Evolutionary conservation across 2,113 vertebrate species (phyloP).

Genomic region (Bothrops jararaca): DNA sequence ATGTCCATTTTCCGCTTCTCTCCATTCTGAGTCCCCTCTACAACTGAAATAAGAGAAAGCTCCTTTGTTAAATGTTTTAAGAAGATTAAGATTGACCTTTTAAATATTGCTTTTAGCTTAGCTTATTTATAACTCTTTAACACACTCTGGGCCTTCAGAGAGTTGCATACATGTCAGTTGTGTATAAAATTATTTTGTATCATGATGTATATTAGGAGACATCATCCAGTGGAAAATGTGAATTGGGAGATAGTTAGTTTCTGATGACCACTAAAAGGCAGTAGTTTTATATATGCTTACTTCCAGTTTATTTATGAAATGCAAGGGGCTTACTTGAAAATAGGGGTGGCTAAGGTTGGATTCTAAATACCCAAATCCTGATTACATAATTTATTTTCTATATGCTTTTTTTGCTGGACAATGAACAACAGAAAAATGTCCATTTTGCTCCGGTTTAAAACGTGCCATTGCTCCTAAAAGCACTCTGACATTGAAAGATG

Average conservation of each 20-base stretch:
- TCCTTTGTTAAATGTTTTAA: conserved; percentile 48
- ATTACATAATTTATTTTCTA: conserved; percentile 7
- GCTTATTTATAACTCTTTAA: conserved; percentile 50
- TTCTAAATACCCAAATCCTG: not conserved
- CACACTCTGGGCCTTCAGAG: conserved; percentile 15
- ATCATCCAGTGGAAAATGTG: not conserved
- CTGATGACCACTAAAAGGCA: not conserved
- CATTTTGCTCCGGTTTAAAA: not conserved
- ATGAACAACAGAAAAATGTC: not conserved
- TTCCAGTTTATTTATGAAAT: not conserved
- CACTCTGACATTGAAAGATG: not conserved
- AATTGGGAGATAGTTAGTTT: not conserved
- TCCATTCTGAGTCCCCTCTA: conserved; percentile 32
- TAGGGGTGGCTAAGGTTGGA: not conserved
- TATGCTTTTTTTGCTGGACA: conserved; percentile 1
- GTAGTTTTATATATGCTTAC: not conserved
- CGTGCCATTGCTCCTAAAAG: not conserved
- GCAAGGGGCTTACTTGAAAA: not conserved
- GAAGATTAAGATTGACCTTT: conserved; percentile 54
- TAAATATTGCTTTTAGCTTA: conserved; percentile 52
- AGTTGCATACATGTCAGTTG: not conserved
- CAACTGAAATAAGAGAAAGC: conserved; percentile 22
- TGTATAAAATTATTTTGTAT: conserved; percentile 18
- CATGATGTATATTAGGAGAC: not conserved
- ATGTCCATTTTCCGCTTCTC: not conserved